phyloP scores from a whole-genome alignment of 2,888 invertebrate genomes.

The Drosophila phalerata region DNA sequence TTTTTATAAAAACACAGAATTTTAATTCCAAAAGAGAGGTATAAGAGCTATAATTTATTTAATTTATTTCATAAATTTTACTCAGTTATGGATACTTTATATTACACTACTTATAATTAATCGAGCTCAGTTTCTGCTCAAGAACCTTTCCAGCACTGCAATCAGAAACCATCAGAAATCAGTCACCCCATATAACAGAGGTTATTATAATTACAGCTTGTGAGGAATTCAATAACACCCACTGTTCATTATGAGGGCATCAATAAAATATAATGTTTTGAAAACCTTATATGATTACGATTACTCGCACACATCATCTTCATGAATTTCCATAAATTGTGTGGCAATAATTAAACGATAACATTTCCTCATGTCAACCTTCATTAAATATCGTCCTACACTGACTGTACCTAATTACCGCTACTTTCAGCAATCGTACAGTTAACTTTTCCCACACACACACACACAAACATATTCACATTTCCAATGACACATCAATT shows the following conservation, averaged over 20 bases:
- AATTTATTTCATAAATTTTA: not conserved
- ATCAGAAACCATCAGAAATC: conserved; percentile 13
- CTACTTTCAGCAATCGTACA: conserved; percentile 32
- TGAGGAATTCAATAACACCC: conserved; percentile 14
- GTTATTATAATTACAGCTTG: conserved; percentile 1
- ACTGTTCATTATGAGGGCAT: conserved; percentile 29
- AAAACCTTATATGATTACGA: conserved; percentile 29
- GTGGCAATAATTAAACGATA: conserved; percentile 74
- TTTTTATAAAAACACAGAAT: not conserved
- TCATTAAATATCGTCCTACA: conserved; percentile 55
- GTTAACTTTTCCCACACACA: conserved; percentile 43
- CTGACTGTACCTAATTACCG: conserved; percentile 63
- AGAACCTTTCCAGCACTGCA: not conserved
- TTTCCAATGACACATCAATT: conserved; percentile 58
- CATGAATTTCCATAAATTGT: conserved; percentile 76
- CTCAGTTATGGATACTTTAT: not conserved
- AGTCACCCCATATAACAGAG: conserved; percentile 1
- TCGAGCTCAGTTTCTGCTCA: not conserved
- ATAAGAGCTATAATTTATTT: not conserved
- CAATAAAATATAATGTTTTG: conserved; percentile 32
- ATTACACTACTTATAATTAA: conserved; percentile 5
- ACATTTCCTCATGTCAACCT: conserved; percentile 61
- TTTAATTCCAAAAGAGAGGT: not conserved
- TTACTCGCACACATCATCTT: conserved; percentile 56
- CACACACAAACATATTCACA: conserved; percentile 15